Conservation (phyloP, 2,888 invertebrate species). For the Lepidonotus clava region DNA sequence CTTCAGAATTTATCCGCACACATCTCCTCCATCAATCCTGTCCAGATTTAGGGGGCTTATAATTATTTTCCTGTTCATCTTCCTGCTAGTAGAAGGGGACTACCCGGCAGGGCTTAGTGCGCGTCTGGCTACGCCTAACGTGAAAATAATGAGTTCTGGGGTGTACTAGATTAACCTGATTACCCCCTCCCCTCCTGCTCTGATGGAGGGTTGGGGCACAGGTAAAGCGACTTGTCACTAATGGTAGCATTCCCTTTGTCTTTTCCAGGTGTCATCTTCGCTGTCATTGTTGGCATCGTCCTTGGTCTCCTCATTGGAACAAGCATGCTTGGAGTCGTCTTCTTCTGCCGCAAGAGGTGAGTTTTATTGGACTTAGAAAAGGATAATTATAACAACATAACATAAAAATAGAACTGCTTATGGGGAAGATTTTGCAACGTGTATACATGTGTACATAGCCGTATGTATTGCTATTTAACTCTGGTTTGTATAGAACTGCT, state of each 20-base stretch:
- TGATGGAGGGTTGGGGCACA: background rate
- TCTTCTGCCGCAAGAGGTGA: constrained; percentile 54
- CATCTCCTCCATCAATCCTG: background rate
- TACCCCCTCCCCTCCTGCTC: background rate
- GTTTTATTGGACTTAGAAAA: too few species aligned
- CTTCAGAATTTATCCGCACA: background rate
- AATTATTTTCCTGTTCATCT: background rate
- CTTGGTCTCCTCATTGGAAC: constrained; percentile 54
- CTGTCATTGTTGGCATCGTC: constrained; percentile 54
- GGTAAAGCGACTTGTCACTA: background rate
- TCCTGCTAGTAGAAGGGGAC: too few species aligned
- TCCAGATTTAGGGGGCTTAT: background rate
- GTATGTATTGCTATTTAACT: too few species aligned
- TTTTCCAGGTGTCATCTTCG: constrained; percentile 49
- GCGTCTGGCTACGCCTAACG: too few species aligned
- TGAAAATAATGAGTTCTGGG: too few species aligned
- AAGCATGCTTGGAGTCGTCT: constrained; percentile 47
- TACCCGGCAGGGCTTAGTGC: too few species aligned
- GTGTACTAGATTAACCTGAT: too few species aligned
- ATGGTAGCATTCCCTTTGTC: background rate
- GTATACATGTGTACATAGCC: too few species aligned
- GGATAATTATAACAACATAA: too few species aligned
- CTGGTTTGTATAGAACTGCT: too few species aligned
- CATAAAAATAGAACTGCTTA: too few species aligned
- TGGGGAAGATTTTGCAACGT: too few species aligned